These are phyloP conservation scores for Latheticus oryzae DNA, from an alignment of 2,888 invertebrate genomes.

Conservation along the genomic window DNA sequence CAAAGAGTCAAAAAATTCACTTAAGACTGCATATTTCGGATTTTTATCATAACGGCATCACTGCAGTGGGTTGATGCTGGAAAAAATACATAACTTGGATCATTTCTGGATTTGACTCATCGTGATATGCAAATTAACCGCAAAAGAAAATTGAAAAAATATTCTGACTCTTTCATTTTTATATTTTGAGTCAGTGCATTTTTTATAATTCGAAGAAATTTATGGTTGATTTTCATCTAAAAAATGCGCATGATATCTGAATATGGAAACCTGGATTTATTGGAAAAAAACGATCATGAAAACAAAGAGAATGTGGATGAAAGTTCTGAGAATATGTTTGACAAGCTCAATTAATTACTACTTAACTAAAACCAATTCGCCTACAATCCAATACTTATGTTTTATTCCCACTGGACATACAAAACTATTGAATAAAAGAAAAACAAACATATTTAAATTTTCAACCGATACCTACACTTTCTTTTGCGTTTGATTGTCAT, in stretches of 20 bases:
- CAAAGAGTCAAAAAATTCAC: constrained; percentile 4
- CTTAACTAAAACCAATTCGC: constrained; percentile 3
- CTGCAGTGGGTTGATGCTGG: constrained; percentile 10
- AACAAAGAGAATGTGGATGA: constrained; percentile 15
- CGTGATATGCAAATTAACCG: constrained; percentile 14
- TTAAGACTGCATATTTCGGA: constrained; percentile 1
- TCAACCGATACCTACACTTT: constrained; percentile 5
- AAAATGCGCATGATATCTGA: constrained; percentile 24
- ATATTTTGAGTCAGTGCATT: constrained; percentile 4
- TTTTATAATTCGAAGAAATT: constrained; percentile 18
- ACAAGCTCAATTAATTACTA: constrained; percentile 11
- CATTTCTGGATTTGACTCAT: constrained; percentile 24
- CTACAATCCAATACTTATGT: constrained; percentile 11
- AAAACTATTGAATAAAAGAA: constrained; percentile 2
- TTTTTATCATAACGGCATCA: constrained; percentile 16
- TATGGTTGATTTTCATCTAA: constrained; percentile 19
- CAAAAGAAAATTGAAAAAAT: constrained; percentile 4
- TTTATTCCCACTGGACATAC: constrained; percentile 1
- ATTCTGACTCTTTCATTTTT: not conserved
- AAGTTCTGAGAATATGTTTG: constrained; percentile 23
- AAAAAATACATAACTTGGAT: constrained; percentile 13
- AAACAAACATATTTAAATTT: constrained; percentile 16
- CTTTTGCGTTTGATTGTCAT: constrained; percentile 8
- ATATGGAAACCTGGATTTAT: constrained; percentile 31
- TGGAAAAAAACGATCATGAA: constrained; percentile 18